Base-by-base conservation (phyloP, 1,140 invertebrate genomes). In the Aporrectodea caliginosa region DNA sequence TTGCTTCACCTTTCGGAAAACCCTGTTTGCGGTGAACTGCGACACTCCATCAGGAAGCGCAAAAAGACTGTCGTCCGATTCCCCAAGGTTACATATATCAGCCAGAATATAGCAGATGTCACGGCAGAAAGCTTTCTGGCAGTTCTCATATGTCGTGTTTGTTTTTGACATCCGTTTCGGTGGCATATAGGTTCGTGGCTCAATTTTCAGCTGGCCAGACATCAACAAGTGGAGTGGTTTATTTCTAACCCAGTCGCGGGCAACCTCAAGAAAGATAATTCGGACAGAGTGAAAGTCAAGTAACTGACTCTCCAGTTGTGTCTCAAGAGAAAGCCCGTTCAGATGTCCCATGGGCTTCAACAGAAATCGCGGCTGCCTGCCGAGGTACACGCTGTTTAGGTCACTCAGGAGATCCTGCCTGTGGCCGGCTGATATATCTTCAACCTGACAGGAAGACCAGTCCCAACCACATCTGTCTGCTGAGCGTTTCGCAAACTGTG, bases 201-300 rank as follows among this genome's bases (percentile, higher is more conserved):
- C 43, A 58, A 58, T 58, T 58, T 58, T 58, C 43, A 58, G 43
- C 43, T 76, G 33, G 22, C 75, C 75, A 58, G 27, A 1, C 33
- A 32, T 31, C 34, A 76, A 35, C 35, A 76, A 58, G 33, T 76
- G 75, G n/a, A 76, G 75, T 58, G 75, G 75, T 29, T 76, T 76
- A 6, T 35, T 76, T n/a, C 43, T 35, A 31, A 76, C 0, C 75
- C 75, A 76, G 14, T 76, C 75, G 29, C 31, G 22, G 27, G 33
- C 43, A 6, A 29, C 75, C 31, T 35, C 75, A 35, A 35, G 35
- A 32, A 43, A 76, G 29, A 76, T 76, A 30, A 2, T 43, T 58
- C 31, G 34, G 22, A 76, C 75, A 76, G 0, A 16, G 1, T 27
- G 16, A 6, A 22, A 29, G 27, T 76, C 75, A 6, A 76, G 22